Conservation (phyloP, 1,140 invertebrate species). For the Drosophila tropicalis region DNA sequence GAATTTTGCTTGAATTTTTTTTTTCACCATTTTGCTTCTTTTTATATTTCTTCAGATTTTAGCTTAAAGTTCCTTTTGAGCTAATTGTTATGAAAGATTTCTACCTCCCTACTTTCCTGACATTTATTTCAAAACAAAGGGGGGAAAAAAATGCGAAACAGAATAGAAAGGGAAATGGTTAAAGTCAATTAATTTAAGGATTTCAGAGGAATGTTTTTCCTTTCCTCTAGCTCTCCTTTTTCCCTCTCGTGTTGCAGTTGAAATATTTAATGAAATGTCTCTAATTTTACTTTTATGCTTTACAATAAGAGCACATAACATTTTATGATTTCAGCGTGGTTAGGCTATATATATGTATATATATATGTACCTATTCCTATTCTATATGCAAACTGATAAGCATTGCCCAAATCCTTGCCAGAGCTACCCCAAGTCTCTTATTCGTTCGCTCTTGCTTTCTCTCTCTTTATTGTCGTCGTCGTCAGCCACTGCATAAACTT, state of each 20-base stretch:
- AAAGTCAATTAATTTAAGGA: slow-evolving; percentile 18
- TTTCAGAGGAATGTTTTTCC: neutral
- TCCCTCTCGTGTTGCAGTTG: slow-evolving; percentile 24
- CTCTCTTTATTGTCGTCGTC: slow-evolving; percentile 8
- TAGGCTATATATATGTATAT: slow-evolving; percentile 18
- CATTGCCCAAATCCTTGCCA: slow-evolving; percentile 47
- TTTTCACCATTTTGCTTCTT: neutral
- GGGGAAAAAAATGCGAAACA: neutral
- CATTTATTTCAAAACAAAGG: slow-evolving; percentile 2
- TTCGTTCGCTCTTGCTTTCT: slow-evolving; percentile 3
- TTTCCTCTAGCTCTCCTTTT: neutral
- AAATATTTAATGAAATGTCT: slow-evolving; percentile 63
- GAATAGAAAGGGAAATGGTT: neutral
- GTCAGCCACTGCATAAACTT: slow-evolving; percentile 62
- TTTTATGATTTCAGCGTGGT: slow-evolving; percentile 50
- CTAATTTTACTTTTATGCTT: slow-evolving; percentile 64
- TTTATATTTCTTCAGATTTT: neutral
- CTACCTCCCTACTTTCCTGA: neutral
- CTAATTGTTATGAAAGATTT: slow-evolving; percentile 9
- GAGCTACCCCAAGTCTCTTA: slow-evolving; percentile 9
- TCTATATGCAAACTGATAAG: slow-evolving; percentile 53
- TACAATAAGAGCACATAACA: slow-evolving; percentile 59
- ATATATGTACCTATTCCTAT: slow-evolving; percentile 38
- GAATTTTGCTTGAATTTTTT: slow-evolving; percentile 1
- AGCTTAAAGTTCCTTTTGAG: neutral